These are phyloP conservation scores for Mythimna lalbum DNA, from an alignment of 2,888 invertebrate genomes.

Conservation along the genomic window DNA sequence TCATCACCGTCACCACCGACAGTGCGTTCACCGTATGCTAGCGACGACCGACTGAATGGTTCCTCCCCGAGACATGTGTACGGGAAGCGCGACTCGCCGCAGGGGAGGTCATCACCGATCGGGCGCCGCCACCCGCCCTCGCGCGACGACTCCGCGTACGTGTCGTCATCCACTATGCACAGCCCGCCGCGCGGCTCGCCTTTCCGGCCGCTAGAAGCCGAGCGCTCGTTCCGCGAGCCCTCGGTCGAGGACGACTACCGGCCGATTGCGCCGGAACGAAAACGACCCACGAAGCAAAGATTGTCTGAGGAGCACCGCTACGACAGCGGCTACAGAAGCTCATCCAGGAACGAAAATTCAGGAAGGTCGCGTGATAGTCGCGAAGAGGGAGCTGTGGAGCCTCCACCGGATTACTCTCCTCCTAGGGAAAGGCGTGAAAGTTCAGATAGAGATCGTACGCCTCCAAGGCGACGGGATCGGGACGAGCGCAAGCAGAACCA, in stretches of 20 bases:
- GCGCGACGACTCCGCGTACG: constrained; percentile 90
- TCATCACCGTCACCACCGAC: constrained; percentile 86
- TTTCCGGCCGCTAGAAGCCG: constrained; percentile 85
- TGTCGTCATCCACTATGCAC: constrained; percentile 90
- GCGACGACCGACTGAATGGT: constrained; percentile 82
- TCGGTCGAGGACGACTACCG: constrained; percentile 88
- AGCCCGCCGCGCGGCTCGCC: constrained; percentile 90
- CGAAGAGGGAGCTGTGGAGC: constrained; percentile 90
- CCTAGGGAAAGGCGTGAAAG: constrained; percentile 88
- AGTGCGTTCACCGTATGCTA: constrained; percentile 84
- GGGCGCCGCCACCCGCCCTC: constrained; percentile 88
- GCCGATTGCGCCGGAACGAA: constrained; percentile 92
- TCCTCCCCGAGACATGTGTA: constrained; percentile 85
- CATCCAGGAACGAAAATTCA: constrained; percentile 89
- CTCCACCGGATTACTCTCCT: constrained; percentile 94
- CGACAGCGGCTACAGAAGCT: constrained; percentile 91
- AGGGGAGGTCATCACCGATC: constrained; percentile 84
- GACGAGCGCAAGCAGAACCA: constrained; percentile 92
- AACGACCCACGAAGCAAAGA: constrained; percentile 91
- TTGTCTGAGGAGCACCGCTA: constrained; percentile 88
- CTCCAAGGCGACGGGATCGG: constrained; percentile 85
- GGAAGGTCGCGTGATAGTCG: constrained; percentile 86
- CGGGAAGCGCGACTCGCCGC: constrained; percentile 85
- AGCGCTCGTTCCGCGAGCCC: constrained; percentile 87
- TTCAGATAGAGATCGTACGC: constrained; percentile 85